These are phyloP conservation scores for Xenotilapia flavipinnis DNA, from an alignment of 2,113 vertebrate species.

Conservation along the genomic window DNA sequence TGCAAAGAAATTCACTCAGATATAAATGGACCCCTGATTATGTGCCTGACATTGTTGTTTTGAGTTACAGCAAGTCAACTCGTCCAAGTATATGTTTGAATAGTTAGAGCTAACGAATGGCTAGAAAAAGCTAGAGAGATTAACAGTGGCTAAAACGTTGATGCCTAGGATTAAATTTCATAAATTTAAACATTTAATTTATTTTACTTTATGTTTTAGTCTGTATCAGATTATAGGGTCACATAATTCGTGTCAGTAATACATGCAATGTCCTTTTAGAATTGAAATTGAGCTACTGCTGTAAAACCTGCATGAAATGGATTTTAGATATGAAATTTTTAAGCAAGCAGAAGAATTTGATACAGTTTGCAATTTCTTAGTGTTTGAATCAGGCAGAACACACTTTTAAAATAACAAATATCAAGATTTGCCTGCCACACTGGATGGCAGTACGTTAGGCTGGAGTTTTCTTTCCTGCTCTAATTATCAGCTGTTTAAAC, in stretches of 20 bases:
- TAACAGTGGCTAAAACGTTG: background rate
- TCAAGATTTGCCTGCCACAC: background rate
- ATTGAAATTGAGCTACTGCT: background rate
- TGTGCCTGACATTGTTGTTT: background rate
- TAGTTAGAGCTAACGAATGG: background rate
- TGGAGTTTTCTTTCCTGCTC: background rate
- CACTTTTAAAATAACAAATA: background rate
- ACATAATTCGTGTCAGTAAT: background rate
- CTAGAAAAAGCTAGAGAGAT: background rate
- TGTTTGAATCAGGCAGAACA: background rate
- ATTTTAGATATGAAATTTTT: background rate
- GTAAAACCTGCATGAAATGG: background rate
- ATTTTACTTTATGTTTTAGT: background rate
- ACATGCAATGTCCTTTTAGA: background rate
- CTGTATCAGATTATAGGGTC: background rate
- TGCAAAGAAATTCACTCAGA: background rate
- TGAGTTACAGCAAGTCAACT: background rate
- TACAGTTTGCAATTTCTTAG: background rate
- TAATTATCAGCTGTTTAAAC: background rate
- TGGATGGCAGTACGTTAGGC: background rate
- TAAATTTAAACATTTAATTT: background rate
- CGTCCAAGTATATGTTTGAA: background rate
- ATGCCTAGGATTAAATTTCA: background rate
- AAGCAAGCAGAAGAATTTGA: background rate
- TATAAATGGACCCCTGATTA: conserved; percentile 4